Evolutionary conservation across 2,797 vertebrate genomes (phyloP).

Genomic region (Cyprinella venusta): DNA sequence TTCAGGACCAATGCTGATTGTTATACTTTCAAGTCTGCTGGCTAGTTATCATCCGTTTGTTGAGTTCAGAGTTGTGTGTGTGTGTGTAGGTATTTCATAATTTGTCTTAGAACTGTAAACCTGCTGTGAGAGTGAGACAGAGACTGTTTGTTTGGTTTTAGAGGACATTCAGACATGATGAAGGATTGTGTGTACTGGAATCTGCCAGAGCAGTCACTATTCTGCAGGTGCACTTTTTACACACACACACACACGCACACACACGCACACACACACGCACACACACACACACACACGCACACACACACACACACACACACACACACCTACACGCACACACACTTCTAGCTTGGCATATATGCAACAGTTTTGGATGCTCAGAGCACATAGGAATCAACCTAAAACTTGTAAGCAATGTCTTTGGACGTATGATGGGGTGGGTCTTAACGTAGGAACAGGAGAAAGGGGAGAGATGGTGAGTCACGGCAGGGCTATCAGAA

Average conservation of each 20-base stretch:
- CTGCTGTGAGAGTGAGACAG: background rate
- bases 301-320: too few species aligned
- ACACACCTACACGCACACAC: too few species aligned
- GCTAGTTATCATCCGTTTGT: background rate
- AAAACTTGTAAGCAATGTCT: background rate
- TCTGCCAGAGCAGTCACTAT: slow-evolving; percentile 5
- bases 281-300: too few species aligned
- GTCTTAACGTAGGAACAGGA: background rate
- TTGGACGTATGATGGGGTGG: background rate
- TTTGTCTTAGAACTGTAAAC: background rate
- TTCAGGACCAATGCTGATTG: background rate
- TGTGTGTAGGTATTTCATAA: background rate
- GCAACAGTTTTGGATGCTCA: slow-evolving; percentile 17
- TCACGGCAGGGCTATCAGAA: slow-evolving; percentile 54
- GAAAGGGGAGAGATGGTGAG: slow-evolving; percentile 35
- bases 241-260: background rate
- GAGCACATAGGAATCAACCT: slow-evolving; percentile 18
- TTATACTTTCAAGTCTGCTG: background rate
- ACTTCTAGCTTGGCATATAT: background rate
- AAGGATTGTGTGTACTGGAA: slow-evolving; percentile 11
- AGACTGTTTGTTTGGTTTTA: slow-evolving; percentile 2
- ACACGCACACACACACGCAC: too few species aligned
- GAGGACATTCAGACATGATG: background rate
- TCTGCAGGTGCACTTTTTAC: slow-evolving; percentile 29
- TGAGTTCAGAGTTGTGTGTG: background rate